A percentile compares a stretch with the other conserved stretches of the same genome.
Conservation (phyloP, 37 sponge, comb jelly and placozoan genomes). For the Theonella swinhoei region DNA sequence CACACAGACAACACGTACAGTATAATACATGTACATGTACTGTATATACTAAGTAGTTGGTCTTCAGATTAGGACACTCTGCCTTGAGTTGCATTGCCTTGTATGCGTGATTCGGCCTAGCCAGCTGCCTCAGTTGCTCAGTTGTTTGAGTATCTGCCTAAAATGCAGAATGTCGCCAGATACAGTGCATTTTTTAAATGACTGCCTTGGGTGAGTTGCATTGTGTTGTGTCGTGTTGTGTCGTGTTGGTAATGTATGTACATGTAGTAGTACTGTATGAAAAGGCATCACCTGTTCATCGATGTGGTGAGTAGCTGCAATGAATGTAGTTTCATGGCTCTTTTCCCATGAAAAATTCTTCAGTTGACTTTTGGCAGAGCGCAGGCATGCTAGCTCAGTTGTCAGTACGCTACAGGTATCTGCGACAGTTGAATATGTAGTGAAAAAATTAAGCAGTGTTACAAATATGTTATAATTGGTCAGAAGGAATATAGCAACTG, state of each 20-base stretch:
- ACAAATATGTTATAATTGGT: neutral
- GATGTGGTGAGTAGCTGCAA: constrained; percentile 32
- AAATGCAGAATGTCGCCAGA: too few relatives aligned
- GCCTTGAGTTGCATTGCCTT: too few relatives aligned
- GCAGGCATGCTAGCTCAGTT: constrained; percentile 53
- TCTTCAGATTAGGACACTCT: too few relatives aligned
- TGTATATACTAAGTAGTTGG: neutral
- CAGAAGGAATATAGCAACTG: neutral
- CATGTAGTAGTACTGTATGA: too few relatives aligned
- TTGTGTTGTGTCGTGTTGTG: too few relatives aligned
- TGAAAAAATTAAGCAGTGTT: neutral
- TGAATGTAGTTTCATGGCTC: constrained; percentile 1
- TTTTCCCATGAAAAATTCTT: neutral
- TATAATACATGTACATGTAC: too few relatives aligned
- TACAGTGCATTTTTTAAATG: too few relatives aligned
- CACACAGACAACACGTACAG: too few relatives aligned
- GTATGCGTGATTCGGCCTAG: too few relatives aligned
- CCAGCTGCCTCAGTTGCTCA: too few relatives aligned
- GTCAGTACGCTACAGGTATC: constrained; percentile 11
- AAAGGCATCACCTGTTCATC: constrained; percentile 64
- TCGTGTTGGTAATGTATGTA: too few relatives aligned
- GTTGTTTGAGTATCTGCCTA: neutral
- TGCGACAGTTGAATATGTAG: neutral
- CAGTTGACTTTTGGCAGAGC: constrained; percentile 28
- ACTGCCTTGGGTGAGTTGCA: too few relatives aligned